These are phyloP conservation scores for Aphidius colemani DNA, from an alignment of 2,888 invertebrate genomes.

Conservation along the genomic window DNA sequence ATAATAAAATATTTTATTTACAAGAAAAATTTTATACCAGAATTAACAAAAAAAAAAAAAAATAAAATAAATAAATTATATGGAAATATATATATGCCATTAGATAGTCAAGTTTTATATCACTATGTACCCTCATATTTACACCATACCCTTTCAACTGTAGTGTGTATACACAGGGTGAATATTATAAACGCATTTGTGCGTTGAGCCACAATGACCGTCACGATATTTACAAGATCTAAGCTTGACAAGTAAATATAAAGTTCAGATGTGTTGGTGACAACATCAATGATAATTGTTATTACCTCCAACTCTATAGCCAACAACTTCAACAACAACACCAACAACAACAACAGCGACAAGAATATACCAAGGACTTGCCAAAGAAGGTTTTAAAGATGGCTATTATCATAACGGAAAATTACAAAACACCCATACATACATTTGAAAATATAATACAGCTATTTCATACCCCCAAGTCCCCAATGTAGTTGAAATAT, in stretches of 20 bases:
- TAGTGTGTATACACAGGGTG: constrained; percentile 47
- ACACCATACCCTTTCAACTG: constrained; percentile 21
- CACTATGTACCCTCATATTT: too few species aligned
- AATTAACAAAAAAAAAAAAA: too few species aligned
- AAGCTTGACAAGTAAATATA: not conserved
- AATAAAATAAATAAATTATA: too few species aligned
- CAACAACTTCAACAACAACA: too few species aligned
- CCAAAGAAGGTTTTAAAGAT: constrained; percentile 2
- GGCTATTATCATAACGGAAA: constrained; percentile 11
- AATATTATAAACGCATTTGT: constrained; percentile 54
- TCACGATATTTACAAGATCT: not conserved
- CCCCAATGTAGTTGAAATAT: too few species aligned
- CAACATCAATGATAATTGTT: constrained; percentile 5
- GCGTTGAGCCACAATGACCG: constrained; percentile 24
- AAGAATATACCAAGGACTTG: not conserved
- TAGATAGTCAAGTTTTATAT: too few species aligned
- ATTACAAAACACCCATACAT: not conserved
- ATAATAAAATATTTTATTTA: too few species aligned
- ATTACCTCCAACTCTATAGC: not conserved
- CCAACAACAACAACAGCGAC: too few species aligned
- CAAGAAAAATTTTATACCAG: too few species aligned
- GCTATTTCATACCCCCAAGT: too few species aligned
- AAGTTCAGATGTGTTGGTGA: not conserved
- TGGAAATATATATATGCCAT: too few species aligned
- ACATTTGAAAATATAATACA: too few species aligned